Evolutionary conservation across 2,888 invertebrate genomes (phyloP).

Genomic region (Aspidiotus destructor): DNA sequence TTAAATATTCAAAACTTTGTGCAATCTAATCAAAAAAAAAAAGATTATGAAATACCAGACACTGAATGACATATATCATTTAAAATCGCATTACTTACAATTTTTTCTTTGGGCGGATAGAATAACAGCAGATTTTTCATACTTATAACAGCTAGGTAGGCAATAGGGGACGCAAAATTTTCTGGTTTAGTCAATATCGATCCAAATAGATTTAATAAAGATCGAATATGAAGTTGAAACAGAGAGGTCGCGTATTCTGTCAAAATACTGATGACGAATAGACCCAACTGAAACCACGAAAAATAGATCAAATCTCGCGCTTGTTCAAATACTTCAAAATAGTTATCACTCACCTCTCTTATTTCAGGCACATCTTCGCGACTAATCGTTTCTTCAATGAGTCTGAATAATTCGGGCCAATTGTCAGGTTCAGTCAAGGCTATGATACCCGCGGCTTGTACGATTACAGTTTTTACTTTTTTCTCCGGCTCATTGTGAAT

Average conservation of each 20-base stretch:
- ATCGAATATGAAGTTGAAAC: slow-evolving; percentile 11
- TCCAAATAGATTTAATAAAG: slow-evolving; percentile 17
- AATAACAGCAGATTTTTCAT: slow-evolving; percentile 24
- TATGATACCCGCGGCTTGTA: slow-evolving; percentile 21
- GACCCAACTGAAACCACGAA: slow-evolving; percentile 17
- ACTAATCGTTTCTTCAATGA: slow-evolving; percentile 16
- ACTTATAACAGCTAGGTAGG: slow-evolving; percentile 18
- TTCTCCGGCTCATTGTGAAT: slow-evolving; percentile 25
- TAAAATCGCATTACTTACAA: not conserved
- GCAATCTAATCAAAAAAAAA: slow-evolving; percentile 13
- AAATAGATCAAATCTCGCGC: not conserved
- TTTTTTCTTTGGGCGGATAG: slow-evolving; percentile 19
- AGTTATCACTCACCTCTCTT: slow-evolving; percentile 12
- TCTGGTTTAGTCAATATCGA: slow-evolving; percentile 18
- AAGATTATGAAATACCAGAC: not conserved
- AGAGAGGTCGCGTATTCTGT: slow-evolving; percentile 18
- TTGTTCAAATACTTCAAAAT: not conserved
- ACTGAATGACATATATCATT: not conserved
- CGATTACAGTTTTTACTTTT: slow-evolving; percentile 26
- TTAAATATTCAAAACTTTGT: slow-evolving; percentile 24
- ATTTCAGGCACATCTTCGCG: slow-evolving; percentile 22
- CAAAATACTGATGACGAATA: slow-evolving; percentile 25
- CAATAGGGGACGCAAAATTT: slow-evolving; percentile 17
- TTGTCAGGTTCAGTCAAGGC: slow-evolving; percentile 21
- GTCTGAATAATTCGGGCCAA: slow-evolving; percentile 17